These are phyloP conservation scores for Struthio camelus DNA, from an alignment of 2,113 vertebrate genomes.

Conservation along the genomic window DNA sequence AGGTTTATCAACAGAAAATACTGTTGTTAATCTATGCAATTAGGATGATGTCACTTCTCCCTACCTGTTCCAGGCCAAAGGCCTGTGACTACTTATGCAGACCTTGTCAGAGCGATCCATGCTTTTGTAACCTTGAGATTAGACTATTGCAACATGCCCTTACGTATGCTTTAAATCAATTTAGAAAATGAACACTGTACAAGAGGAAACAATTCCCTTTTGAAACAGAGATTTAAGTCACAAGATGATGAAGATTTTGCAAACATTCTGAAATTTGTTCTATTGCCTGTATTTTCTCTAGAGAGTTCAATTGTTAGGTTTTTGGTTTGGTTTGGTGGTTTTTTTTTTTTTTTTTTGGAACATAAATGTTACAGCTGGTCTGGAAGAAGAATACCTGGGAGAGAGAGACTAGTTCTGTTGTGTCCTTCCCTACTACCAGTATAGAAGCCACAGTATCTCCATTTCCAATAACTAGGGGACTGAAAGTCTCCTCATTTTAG, in stretches of 20 bases:
- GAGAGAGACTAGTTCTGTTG: neutral
- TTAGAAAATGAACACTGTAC: neutral
- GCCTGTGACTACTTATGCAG: neutral
- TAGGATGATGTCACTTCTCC: neutral
- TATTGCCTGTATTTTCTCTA: neutral
- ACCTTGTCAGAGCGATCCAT: neutral
- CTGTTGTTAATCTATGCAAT: neutral
- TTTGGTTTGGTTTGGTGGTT: neutral
- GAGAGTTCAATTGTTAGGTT: neutral
- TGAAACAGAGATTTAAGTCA: neutral
- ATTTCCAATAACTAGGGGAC: neutral
- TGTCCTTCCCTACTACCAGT: neutral
- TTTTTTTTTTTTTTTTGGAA: neutral
- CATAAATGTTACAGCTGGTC: neutral
- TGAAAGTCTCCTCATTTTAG: neutral
- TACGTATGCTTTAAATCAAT: neutral
- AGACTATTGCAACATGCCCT: neutral
- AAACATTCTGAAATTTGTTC: neutral
- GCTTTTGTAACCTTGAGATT: constrained; percentile 15
- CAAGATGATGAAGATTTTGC: neutral
- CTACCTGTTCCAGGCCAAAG: constrained; percentile 5
- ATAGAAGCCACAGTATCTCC: neutral
- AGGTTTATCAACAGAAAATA: neutral
- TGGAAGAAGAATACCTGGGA: neutral
- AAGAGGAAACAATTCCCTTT: constrained; percentile 10